Percentiles rank a stretch among this genome's conserved stretches.
Evolutionary conservation across 2,797 vertebrate species (phyloP).

Genomic region (Dryobates pubescens): DNA sequence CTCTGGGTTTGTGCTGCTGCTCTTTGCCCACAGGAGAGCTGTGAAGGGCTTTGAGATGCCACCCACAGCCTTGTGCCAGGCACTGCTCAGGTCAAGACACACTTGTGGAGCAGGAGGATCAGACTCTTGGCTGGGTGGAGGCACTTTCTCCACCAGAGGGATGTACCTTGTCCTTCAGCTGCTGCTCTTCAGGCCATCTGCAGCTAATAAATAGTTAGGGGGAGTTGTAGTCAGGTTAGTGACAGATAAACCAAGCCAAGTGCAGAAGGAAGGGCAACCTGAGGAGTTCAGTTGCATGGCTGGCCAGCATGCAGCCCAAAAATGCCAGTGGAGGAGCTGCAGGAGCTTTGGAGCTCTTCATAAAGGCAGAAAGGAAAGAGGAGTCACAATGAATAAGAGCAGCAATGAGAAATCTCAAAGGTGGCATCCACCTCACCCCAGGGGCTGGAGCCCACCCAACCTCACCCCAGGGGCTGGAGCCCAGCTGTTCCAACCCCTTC

Average conservation of each 20-base stretch:
- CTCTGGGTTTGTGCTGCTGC: not conserved
- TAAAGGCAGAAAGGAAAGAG: not conserved
- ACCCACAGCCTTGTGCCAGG: fast-evolving
- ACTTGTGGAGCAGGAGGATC: not conserved
- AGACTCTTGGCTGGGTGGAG: fast-evolving
- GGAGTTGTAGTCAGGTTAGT: not conserved
- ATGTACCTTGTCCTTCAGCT: not conserved
- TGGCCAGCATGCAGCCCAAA: not conserved
- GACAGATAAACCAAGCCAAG: not conserved
- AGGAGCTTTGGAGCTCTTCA: not conserved
- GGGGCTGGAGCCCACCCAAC: too few species aligned
- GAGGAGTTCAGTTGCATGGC: not conserved
- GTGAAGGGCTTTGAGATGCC: not conserved
- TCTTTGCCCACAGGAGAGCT: not conserved
- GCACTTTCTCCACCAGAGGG: not conserved
- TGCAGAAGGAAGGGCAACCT: not conserved
- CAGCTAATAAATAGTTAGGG: not conserved
- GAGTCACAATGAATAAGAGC: not conserved
- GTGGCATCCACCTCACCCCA: not conserved
- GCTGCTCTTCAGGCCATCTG: fast-evolving
- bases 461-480: too few species aligned
- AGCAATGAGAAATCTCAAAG: not conserved
- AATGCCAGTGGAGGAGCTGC: not conserved
- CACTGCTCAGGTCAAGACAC: not conserved
- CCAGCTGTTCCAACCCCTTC: not conserved